These are phyloP conservation scores for Drosophila prosaltans DNA, from an alignment of 1,140 invertebrate genomes.

Conservation along the genomic window DNA sequence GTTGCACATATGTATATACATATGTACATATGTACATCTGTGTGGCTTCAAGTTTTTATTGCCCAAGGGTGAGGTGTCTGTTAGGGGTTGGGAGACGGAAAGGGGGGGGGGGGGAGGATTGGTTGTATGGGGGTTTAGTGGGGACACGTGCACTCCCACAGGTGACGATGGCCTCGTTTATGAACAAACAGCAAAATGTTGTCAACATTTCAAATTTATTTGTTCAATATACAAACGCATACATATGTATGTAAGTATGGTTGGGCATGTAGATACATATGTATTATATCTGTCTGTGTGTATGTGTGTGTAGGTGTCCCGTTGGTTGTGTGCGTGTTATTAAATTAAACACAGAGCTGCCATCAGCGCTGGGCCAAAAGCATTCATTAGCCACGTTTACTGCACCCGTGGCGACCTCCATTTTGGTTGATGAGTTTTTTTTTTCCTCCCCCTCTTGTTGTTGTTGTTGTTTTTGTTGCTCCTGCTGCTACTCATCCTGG, in stretches of 20 bases:
- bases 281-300: slow-evolving; percentile 46
- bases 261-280: slow-evolving; percentile 34
- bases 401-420: slow-evolving; percentile 80
- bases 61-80: slow-evolving; percentile 33
- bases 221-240: slow-evolving; percentile 73
- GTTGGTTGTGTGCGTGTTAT: slow-evolving; percentile 69
- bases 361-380: slow-evolving; percentile 76
- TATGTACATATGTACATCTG: slow-evolving; percentile 11
- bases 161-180: slow-evolving; percentile 81
- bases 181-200: slow-evolving; percentile 81
- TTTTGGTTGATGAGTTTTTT: slow-evolving; percentile 78
- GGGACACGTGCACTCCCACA: slow-evolving; percentile 69
- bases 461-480: slow-evolving; percentile 26
- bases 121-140: slow-evolving; percentile 1
- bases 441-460: slow-evolving; percentile 5
- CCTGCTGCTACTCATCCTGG: slow-evolving; percentile 33
- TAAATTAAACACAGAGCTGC: slow-evolving; percentile 81
- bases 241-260: slow-evolving; percentile 42
- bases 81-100: slow-evolving; percentile 8
- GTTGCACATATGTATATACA: slow-evolving; percentile 14
- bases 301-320: slow-evolving; percentile 30
- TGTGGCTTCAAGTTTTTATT: slow-evolving; percentile 68
- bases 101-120: slow-evolving; percentile 7
- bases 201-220: slow-evolving; percentile 82
- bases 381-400: slow-evolving; percentile 82